Percentiles rank a stretch among this genome's conserved stretches.
Conservation (phyloP, 2,888 invertebrate genomes). For the Dugesia japonica region DNA sequence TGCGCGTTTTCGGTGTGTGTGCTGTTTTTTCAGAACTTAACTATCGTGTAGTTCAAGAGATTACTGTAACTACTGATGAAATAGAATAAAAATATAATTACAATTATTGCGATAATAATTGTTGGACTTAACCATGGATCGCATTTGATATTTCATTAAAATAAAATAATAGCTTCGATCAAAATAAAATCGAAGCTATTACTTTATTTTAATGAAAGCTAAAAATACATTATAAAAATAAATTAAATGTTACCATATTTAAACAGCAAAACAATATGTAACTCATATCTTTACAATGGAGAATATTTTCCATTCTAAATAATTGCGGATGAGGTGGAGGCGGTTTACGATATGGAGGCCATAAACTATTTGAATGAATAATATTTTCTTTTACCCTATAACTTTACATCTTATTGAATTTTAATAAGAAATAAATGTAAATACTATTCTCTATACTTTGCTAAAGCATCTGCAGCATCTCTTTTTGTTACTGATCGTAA, state of each 20-base stretch:
- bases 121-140: no score
- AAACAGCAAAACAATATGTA: not conserved
- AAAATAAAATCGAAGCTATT: no score
- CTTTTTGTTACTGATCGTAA: not conserved
- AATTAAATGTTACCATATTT: not conserved
- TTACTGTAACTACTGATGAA: no score
- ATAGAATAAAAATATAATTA: no score
- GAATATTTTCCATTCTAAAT: slow-evolving; percentile 7
- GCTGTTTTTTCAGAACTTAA: no score
- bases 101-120: no score
- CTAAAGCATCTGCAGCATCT: not conserved
- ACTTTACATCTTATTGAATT: not conserved
- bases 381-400: not conserved
- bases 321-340: not conserved
- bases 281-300: slow-evolving; percentile 14
- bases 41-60: no score
- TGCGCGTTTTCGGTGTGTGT: no score
- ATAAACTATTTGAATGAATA: slow-evolving; percentile 1
- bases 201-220: no score
- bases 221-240: no score
- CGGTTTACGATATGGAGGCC: slow-evolving; percentile 3
- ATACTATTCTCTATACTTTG: not conserved
- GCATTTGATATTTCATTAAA: no score
- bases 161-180: no score
- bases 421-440: not conserved